A percentile compares a stretch with the other conserved stretches of the same genome.
phyloP scores from a whole-genome alignment of 1,140 invertebrate genomes.

The Hylaeus anthracinus region DNA sequence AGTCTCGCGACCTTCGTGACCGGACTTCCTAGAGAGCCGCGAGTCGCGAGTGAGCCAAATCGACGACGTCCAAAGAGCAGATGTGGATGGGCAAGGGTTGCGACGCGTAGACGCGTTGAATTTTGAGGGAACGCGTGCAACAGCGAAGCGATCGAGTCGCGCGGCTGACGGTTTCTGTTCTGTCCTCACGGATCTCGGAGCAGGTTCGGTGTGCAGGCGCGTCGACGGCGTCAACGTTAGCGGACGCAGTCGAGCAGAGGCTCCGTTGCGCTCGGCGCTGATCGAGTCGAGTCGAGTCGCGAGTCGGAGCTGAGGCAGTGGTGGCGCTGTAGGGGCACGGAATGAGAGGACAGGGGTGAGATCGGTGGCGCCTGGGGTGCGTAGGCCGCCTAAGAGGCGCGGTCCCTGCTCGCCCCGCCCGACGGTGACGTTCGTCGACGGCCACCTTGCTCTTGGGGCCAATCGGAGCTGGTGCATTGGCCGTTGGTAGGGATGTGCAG shows the following conservation, averaged over 20 bases:
- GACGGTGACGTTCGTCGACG: conserved; percentile 77
- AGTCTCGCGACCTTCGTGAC: neutral
- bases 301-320: conserved; percentile 26
- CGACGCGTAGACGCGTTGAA: neutral
- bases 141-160: conserved; percentile 9
- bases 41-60: no score
- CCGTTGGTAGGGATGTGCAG: conserved; percentile 65
- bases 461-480: conserved; percentile 57
- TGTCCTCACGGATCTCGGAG: neutral
- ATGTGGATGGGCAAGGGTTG: neutral
- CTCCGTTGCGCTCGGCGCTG: conserved; percentile 62
- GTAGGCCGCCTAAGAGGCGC: conserved; percentile 59
- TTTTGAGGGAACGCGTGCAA: neutral
- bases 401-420: conserved; percentile 65
- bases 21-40: no score
- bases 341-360: conserved; percentile 66
- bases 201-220: neutral
- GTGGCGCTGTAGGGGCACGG: conserved; percentile 58
- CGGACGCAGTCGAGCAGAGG: conserved; percentile 62
- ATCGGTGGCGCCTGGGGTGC: conserved; percentile 66
- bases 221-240: conserved; percentile 48
- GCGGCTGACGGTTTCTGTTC: neutral
- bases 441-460: conserved; percentile 76
- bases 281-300: neutral
- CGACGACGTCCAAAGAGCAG: neutral